phyloP scores from a whole-genome alignment of 2,888 invertebrate genomes.

The Phytoseiulus persimilis region DNA sequence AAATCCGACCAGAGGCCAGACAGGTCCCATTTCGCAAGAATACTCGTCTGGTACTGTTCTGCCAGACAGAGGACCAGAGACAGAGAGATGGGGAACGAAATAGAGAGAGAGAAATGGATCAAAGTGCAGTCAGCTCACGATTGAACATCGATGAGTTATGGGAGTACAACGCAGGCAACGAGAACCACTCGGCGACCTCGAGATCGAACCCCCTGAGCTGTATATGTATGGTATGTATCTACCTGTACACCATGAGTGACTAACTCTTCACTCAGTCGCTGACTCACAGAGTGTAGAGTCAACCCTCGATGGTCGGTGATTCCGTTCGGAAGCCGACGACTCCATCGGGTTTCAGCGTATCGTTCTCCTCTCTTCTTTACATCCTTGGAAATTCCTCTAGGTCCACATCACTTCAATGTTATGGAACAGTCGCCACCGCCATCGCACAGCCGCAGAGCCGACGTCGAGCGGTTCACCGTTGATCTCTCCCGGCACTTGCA shows the following conservation, averaged over 20 bases:
- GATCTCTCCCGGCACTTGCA: not conserved
- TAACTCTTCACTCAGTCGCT: not conserved
- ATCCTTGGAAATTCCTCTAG: not conserved
- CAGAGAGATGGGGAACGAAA: too few species aligned
- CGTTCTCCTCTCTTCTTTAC: not conserved
- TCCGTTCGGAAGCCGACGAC: not conserved
- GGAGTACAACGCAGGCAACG: not conserved
- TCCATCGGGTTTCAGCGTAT: not conserved
- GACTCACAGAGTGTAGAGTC: not conserved
- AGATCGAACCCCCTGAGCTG: not conserved
- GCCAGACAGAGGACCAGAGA: not conserved
- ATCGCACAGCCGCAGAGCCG: not conserved
- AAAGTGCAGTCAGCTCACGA: not conserved
- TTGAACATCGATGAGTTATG: not conserved
- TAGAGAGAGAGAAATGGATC: not conserved
- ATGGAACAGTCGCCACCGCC: not conserved
- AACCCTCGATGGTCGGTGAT: not conserved
- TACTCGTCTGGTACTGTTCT: not conserved
- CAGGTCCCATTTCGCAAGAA: too few species aligned
- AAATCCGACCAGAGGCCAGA: too few species aligned
- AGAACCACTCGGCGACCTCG: not conserved
- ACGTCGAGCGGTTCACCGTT: not conserved
- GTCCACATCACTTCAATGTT: not conserved
- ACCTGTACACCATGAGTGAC: not conserved
- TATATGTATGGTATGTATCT: constrained; percentile 17